These are phyloP conservation scores for Brachyrhaphis roseni DNA, from an alignment of 2,797 vertebrate genomes.

Conservation along the genomic window DNA sequence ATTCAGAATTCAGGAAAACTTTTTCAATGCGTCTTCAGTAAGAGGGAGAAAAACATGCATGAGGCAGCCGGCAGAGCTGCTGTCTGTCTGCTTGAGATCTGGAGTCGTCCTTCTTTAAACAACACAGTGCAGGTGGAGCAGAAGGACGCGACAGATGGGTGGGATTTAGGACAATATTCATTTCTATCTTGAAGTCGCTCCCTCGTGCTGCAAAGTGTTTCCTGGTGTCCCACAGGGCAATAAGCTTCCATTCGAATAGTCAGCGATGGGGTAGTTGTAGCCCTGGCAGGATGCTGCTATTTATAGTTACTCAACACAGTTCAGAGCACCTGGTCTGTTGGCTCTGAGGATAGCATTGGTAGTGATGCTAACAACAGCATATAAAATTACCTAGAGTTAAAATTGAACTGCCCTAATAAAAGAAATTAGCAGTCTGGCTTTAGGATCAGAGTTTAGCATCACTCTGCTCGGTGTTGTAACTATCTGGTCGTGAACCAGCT, in stretches of 20 bases:
- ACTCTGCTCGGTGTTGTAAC: too few relatives aligned
- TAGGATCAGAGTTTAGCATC: too few relatives aligned
- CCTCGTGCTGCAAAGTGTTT: slow-evolving; percentile 61
- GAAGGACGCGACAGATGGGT: slow-evolving; percentile 65
- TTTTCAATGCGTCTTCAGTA: slow-evolving; percentile 26
- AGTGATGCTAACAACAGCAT: slow-evolving; percentile 59
- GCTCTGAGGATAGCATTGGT: slow-evolving; percentile 61
- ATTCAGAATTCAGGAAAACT: slow-evolving; percentile 52
- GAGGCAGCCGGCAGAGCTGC: slow-evolving; percentile 18
- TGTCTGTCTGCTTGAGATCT: slow-evolving; percentile 20
- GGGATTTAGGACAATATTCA: slow-evolving; percentile 68
- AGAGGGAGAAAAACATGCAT: slow-evolving; percentile 17
- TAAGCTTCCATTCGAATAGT: slow-evolving; percentile 67
- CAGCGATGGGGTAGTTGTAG: slow-evolving; percentile 72
- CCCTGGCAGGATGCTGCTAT: slow-evolving; percentile 71
- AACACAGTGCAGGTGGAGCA: slow-evolving; percentile 48
- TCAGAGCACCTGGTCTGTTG: slow-evolving; percentile 75
- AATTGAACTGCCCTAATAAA: neutral
- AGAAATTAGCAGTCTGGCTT: neutral
- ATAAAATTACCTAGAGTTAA: neutral
- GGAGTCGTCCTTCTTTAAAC: slow-evolving; percentile 46
- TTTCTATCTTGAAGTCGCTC: slow-evolving; percentile 60
- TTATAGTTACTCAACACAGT: slow-evolving; percentile 79
- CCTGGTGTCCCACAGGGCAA: slow-evolving; percentile 64
- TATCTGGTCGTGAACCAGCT: too few relatives aligned